Conservation (phyloP, 2,797 vertebrate species). For the Lateolabrax maculatus region DNA sequence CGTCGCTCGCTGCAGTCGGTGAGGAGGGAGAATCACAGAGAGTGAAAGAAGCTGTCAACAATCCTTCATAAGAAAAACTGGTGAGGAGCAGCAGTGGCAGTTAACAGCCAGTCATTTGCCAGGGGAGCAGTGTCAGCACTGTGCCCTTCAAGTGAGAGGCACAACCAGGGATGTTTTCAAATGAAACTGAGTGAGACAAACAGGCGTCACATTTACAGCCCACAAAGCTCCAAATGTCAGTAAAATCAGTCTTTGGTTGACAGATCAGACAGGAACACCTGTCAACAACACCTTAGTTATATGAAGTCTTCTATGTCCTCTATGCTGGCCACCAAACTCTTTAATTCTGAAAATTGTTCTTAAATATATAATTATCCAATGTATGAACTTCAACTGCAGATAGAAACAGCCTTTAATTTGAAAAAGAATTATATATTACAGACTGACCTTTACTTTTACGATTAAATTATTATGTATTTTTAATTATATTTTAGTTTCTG, state of each 20-base stretch:
- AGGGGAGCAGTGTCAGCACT: slow-evolving; percentile 46
- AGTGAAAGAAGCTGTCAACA: slow-evolving; percentile 54
- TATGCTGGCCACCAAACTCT: background rate
- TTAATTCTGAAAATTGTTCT: background rate
- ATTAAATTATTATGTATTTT: background rate
- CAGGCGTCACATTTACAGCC: slow-evolving; percentile 18
- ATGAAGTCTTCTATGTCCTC: background rate
- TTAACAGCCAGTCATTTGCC: slow-evolving; percentile 50
- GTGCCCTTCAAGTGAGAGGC: slow-evolving; percentile 27
- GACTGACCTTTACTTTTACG: background rate
- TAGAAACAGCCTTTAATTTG: background rate
- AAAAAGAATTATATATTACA: background rate
- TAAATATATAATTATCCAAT: background rate
- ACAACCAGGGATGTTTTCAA: slow-evolving; percentile 19
- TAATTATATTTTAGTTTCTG: background rate
- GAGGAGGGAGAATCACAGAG: slow-evolving; percentile 33
- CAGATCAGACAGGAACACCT: background rate
- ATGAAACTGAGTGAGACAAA: slow-evolving; percentile 34
- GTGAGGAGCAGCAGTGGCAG: slow-evolving; percentile 10
- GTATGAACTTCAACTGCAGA: background rate
- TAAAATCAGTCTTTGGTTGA: background rate
- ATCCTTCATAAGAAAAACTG: slow-evolving; percentile 38
- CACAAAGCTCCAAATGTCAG: slow-evolving; percentile 21
- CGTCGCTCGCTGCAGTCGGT: background rate
- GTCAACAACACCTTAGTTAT: background rate